Conservation (phyloP, 2,113 vertebrate species). For the Hymenochirus boettgeri region DNA sequence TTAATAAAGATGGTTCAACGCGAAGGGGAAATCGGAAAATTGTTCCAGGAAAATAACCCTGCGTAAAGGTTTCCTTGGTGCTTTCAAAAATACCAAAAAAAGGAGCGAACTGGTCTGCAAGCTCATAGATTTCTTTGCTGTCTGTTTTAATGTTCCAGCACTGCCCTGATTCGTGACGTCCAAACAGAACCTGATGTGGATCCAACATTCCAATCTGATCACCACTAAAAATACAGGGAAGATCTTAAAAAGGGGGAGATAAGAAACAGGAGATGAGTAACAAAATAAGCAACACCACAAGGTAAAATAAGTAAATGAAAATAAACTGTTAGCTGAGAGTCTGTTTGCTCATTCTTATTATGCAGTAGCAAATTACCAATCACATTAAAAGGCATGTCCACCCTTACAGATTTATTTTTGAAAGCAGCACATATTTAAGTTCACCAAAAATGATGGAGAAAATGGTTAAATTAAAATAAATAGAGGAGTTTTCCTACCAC, state of each 20-base stretch:
- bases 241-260: constrained; percentile 68
- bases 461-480: too few species aligned
- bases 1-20: constrained; percentile 84
- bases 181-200: constrained; percentile 93
- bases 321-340: too few species aligned
- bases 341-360: too few species aligned
- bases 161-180: constrained; percentile 89
- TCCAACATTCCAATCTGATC: constrained; percentile 97
- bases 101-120: constrained; percentile 88
- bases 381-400: too few species aligned
- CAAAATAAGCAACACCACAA: too few species aligned
- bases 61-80: constrained; percentile 78
- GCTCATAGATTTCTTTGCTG: constrained; percentile 83
- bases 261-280: constrained; percentile 25
- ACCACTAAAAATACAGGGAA: constrained; percentile 96
- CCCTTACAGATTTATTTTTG: too few species aligned
- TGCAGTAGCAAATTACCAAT: too few species aligned
- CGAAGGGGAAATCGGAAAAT: constrained; percentile 95
- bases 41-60: constrained; percentile 85
- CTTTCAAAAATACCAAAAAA: constrained; percentile 87
- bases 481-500: too few species aligned
- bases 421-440: too few species aligned
- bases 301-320: too few species aligned
- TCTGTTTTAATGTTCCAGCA: constrained; percentile 95
- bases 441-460: too few species aligned